Conservation (phyloP, 2,888 invertebrate genomes). For the Drosophila pegasa region DNA sequence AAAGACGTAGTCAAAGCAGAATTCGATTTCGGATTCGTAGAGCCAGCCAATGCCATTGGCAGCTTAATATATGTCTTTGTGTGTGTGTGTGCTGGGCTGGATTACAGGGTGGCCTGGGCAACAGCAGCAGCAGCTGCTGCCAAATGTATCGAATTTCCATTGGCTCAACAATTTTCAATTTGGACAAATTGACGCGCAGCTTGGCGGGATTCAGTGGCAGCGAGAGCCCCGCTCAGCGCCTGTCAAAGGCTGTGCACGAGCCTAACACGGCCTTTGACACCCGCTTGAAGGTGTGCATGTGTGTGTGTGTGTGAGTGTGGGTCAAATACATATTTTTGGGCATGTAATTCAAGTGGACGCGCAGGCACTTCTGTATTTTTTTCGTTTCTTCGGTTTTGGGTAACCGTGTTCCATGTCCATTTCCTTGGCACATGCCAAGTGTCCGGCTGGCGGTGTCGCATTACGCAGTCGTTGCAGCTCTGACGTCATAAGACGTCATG, state of each 20-base stretch:
- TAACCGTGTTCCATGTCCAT: constrained; percentile 55
- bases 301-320: constrained; percentile 32
- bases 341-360: constrained; percentile 75
- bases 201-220: constrained; percentile 44
- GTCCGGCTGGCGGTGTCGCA: constrained; percentile 52
- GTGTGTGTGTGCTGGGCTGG: constrained; percentile 13
- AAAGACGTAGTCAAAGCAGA: constrained; percentile 1
- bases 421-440: constrained; percentile 78
- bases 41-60: constrained; percentile 15
- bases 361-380: constrained; percentile 69
- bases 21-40: constrained; percentile 11
- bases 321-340: constrained; percentile 49
- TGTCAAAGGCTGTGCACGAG: constrained; percentile 66
- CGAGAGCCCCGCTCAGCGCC: constrained; percentile 20
- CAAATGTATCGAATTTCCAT: constrained; percentile 67
- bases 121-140: constrained; percentile 31
- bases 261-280: constrained; percentile 74
- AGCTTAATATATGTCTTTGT: constrained; percentile 22
- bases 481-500: constrained; percentile 50
- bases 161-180: constrained; percentile 55
- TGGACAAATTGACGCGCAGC: constrained; percentile 75
- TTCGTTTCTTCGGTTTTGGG: no score
- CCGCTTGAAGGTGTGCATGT: constrained; percentile 31
- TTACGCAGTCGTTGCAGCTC: constrained; percentile 50
- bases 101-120: constrained; percentile 39